Evolutionary conservation across 2,113 vertebrate species (phyloP).

Genomic region (Indri indri): DNA sequence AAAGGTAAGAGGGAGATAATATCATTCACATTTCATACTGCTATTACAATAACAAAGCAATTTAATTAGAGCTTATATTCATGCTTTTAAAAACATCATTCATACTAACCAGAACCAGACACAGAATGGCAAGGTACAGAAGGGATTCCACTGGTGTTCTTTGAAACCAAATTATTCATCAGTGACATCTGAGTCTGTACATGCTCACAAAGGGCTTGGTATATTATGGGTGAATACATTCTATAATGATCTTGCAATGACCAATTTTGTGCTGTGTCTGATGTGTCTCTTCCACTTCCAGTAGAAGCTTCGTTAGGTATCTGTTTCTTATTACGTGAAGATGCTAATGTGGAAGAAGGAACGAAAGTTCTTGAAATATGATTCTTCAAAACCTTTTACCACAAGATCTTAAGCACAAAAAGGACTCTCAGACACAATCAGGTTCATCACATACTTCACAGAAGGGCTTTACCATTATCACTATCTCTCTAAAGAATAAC

Average conservation of each 20-base stretch:
- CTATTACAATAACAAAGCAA: constrained; percentile 15
- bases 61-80: constrained; percentile 35
- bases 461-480: not conserved
- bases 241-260: constrained; percentile 72
- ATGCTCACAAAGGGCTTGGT: constrained; percentile 80
- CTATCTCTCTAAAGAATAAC: constrained; percentile 10
- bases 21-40: not conserved
- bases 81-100: not conserved
- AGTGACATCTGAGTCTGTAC: constrained; percentile 86
- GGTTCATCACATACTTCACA: not conserved
- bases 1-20: constrained; percentile 42
- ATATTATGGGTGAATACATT: constrained; percentile 74
- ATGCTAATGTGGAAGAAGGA: constrained; percentile 53
- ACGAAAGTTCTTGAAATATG: not conserved
- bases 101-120: constrained; percentile 78
- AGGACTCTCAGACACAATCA: not conserved
- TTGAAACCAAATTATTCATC: constrained; percentile 68
- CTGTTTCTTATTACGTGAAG: constrained; percentile 71
- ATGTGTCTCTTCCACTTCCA: constrained; percentile 50
- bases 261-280: constrained; percentile 45
- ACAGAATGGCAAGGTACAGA: constrained; percentile 40
- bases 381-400: constrained; percentile 46
- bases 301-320: constrained; percentile 12
- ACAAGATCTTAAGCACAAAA: not conserved
- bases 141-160: constrained; percentile 56